phyloP scores from a whole-genome alignment of 2,797 vertebrate species.

The Helostoma temminkii region DNA sequence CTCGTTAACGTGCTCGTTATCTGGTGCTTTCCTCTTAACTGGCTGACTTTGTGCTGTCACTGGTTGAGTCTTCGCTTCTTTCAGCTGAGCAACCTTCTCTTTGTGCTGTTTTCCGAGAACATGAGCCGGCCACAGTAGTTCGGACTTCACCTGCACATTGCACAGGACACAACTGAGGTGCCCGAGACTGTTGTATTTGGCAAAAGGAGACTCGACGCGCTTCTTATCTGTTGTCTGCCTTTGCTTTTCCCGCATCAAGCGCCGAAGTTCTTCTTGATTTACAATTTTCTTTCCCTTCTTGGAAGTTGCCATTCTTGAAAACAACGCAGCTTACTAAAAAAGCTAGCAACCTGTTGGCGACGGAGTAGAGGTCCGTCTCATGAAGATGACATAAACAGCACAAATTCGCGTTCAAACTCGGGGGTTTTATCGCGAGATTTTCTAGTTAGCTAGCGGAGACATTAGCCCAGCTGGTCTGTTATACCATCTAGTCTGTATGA shows the following conservation, averaged over 20 bases:
- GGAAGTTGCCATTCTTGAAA: constrained; percentile 76
- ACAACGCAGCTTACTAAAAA: constrained; percentile 23
- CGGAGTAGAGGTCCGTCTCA: constrained; percentile 41
- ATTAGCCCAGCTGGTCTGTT: constrained; percentile 54
- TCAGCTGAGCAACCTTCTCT: constrained; percentile 88
- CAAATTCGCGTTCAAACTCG: constrained; percentile 1
- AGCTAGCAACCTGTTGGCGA: background rate
- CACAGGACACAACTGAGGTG: constrained; percentile 92
- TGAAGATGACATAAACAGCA: constrained; percentile 44
- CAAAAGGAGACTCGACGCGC: constrained; percentile 92
- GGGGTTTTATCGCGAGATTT: constrained; percentile 70
- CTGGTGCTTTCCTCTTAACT: constrained; percentile 85
- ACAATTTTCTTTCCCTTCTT: constrained; percentile 88
- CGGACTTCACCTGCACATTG: constrained; percentile 88
- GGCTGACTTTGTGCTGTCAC: constrained; percentile 45
- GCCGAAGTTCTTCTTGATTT: constrained; percentile 93
- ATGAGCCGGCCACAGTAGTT: constrained; percentile 94
- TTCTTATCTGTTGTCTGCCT: constrained; percentile 86
- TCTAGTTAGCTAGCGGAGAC: constrained; percentile 3
- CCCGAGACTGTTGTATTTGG: constrained; percentile 92
- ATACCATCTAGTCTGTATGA: constrained; percentile 30
- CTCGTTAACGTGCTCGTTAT: constrained; percentile 62
- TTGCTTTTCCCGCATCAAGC: constrained; percentile 93
- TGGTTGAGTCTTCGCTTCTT: constrained; percentile 72
- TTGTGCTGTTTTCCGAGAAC: constrained; percentile 93